Evolutionary conservation across 2,113 vertebrate genomes (phyloP).

Genomic region (Dromas ardeola): DNA sequence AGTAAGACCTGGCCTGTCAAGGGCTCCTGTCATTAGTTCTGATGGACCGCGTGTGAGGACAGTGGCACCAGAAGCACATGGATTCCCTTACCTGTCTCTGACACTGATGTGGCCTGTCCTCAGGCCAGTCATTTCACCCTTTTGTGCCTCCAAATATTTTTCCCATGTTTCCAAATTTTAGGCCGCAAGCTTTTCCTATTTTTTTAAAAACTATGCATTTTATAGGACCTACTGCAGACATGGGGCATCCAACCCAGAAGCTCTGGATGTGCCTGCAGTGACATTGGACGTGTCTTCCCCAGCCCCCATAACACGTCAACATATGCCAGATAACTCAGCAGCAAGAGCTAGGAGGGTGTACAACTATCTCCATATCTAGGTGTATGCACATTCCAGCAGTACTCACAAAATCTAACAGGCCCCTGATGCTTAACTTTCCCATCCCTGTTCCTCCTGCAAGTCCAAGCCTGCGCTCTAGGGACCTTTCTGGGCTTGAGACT

Average conservation of each 20-base stretch:
- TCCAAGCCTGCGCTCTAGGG: neutral
- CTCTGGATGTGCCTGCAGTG: neutral
- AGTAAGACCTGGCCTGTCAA: neutral
- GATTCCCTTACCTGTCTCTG: neutral
- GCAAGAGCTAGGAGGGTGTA: neutral
- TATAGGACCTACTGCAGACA: neutral
- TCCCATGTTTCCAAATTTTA: neutral
- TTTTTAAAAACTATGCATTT: neutral
- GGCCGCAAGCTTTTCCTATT: neutral
- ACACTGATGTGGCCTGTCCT: neutral
- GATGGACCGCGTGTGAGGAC: fast-evolving
- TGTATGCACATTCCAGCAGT: neutral
- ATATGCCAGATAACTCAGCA: neutral
- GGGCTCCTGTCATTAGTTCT: neutral
- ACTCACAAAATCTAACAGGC: neutral
- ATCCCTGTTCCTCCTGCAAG: neutral
- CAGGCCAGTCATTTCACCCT: neutral
- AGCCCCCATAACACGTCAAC: neutral
- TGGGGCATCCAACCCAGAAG: neutral
- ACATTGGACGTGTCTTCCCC: neutral
- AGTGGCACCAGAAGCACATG: neutral
- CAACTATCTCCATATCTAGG: neutral
- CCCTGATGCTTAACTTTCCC: neutral
- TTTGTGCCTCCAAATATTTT: neutral
- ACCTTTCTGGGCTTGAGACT: neutral